These are phyloP conservation scores for Acholoe squamosa DNA, from an alignment of 2,888 invertebrate genomes.

Conservation along the genomic window DNA sequence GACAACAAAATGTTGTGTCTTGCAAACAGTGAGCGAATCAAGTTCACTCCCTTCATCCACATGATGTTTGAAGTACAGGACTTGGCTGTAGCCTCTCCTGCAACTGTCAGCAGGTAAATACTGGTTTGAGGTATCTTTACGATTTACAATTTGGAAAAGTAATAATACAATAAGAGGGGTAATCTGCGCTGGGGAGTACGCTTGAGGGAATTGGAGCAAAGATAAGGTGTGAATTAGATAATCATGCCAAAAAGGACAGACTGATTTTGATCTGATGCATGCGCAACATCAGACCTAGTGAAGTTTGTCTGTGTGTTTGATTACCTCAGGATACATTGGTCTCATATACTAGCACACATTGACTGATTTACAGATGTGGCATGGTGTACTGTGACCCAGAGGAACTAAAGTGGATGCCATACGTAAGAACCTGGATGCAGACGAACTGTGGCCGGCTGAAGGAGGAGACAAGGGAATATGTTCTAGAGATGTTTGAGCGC, in stretches of 20 bases:
- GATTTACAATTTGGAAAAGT: background rate
- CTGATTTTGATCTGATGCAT: no score
- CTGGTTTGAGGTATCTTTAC: background rate
- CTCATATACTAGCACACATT: background rate
- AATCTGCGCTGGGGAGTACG: no score
- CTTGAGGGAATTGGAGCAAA: no score
- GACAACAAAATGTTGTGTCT: conserved; percentile 96
- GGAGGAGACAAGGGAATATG: conserved; percentile 86
- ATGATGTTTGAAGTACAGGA: conserved; percentile 92
- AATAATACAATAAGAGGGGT: background rate
- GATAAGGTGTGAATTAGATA: no score
- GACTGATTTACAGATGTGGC: conserved; percentile 84
- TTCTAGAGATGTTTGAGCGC: conserved; percentile 87
- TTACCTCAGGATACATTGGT: no score
- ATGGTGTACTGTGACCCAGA: conserved; percentile 96
- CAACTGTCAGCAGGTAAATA: conserved; percentile 89
- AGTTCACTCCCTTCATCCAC: conserved; percentile 93
- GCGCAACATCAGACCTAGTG: no score
- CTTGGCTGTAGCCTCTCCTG: conserved; percentile 94
- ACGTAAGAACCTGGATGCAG: conserved; percentile 90
- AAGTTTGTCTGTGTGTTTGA: no score
- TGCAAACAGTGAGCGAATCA: conserved; percentile 95
- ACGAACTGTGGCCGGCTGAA: conserved; percentile 83
- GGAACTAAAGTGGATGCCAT: conserved; percentile 92
- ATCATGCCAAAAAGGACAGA: no score